Conservation (phyloP, 1,140 invertebrate species). For the Bombus superbus region DNA sequence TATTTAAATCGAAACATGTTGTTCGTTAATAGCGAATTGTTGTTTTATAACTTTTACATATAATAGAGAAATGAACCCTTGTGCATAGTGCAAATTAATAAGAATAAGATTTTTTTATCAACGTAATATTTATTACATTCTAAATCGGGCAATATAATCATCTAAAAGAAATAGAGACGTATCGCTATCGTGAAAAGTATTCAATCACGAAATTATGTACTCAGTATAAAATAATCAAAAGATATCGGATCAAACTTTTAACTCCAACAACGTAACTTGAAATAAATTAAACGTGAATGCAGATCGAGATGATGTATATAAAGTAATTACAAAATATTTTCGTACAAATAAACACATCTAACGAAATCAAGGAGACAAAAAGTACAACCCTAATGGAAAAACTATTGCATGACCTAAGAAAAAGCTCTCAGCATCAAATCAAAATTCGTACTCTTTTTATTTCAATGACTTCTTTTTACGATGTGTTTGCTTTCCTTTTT, state of each 20-base stretch:
- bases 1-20: constrained; percentile 88
- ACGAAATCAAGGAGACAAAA: not conserved
- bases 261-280: not conserved
- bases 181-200: not conserved
- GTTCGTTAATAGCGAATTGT: constrained; percentile 50
- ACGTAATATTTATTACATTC: constrained; percentile 39
- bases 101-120: constrained; percentile 12
- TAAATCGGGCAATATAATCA: constrained; percentile 21
- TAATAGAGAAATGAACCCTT: not conserved
- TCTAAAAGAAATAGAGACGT: constrained; percentile 27
- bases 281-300: constrained; percentile 4
- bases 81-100: constrained; percentile 25
- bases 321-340: constrained; percentile 13
- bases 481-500: not conserved
- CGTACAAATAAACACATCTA: constrained; percentile 7
- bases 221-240: constrained; percentile 29
- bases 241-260: not conserved
- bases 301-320: not conserved
- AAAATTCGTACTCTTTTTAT: constrained; percentile 45
- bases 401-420: not conserved
- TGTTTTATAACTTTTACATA: constrained; percentile 1
- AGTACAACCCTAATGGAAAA: not conserved
- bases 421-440: constrained; percentile 32
- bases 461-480: constrained; percentile 33
- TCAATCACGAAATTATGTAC: not conserved